Evolutionary conservation across 2,888 invertebrate genomes (phyloP), one percentile per base, ranked within the genome.

Genomic region (Drosophila villosipedis): DNA sequence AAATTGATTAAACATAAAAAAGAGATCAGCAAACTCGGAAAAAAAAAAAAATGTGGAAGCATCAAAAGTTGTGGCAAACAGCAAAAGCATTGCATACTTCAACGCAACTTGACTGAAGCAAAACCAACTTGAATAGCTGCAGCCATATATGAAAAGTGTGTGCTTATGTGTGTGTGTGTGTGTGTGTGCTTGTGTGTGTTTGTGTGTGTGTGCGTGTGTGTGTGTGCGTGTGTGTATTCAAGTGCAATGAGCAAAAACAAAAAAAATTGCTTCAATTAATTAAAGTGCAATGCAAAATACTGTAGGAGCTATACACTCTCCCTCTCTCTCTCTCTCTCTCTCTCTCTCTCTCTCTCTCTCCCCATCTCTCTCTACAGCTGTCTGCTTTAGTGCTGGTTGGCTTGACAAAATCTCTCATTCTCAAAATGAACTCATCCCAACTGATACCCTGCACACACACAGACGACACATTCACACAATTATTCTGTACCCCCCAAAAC

Each of bases 1-100:
- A 75, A 82, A 78, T 78, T 78, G 82, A 79, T 90, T 84, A 82
- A 78, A 74, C 76, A 69, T 64, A 60, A 75, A 82, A 75, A 72
- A 68, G 65, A 84, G 80, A 88, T 90, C 82, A 82, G 78, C 73
- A 66, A 77, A 79, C 84, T 76, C 71, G 54, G 66, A 30, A 30
- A 30, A 6, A 7, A 31, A 2, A 76, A 53, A 61, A 30, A 30
- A 6, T 30, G 61, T 43, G 39, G 39, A 55, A 50, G 64, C 68
- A 59, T 54, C 57, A 50, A 77, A 62, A 76, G 70, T 74, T 74
- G 47, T 16, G 7, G 50, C 55, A 57, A 64, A 22, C 39, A 41
- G 61, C 55, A 69, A 74, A 82, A 73, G 52, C 68, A 35, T 70
- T 68, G 67, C 64, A 62, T 73, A 60, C 78, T 43, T 54, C 59